phyloP scores from a whole-genome alignment of 2,113 vertebrate genomes.

The Phylloscopus trochiloides region DNA sequence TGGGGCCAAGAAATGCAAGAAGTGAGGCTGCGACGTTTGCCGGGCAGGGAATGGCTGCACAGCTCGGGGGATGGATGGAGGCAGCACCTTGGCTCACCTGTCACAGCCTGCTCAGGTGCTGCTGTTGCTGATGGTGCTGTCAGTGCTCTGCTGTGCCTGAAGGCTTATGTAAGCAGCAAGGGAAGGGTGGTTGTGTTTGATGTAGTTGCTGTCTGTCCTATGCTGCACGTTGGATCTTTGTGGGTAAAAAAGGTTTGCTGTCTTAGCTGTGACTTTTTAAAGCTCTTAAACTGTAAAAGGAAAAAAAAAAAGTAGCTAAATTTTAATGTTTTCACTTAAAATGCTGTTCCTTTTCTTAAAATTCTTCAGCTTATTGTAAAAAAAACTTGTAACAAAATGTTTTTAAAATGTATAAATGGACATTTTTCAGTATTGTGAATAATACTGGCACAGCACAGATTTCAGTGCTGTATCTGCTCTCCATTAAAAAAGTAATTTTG shows the following conservation, averaged over 20 bases:
- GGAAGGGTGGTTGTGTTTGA: too few relatives aligned
- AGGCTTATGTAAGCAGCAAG: neutral
- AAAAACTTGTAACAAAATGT: neutral
- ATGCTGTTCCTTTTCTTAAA: neutral
- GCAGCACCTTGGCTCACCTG: neutral
- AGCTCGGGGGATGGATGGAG: neutral
- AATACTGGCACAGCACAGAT: neutral
- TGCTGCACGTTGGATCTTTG: neutral
- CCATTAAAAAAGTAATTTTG: neutral
- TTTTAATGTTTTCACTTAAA: neutral
- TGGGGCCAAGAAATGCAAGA: neutral
- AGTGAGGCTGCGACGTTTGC: neutral
- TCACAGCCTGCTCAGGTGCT: neutral
- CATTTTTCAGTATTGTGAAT: neutral
- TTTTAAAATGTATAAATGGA: neutral
- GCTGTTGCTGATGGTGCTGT: neutral
- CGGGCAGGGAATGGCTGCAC: neutral
- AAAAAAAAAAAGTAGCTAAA: neutral
- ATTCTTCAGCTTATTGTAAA: neutral
- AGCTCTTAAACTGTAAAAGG: neutral
- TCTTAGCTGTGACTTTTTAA: neutral
- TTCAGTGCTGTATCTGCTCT: neutral
- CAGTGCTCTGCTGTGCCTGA: neutral
- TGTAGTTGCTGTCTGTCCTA: neutral
- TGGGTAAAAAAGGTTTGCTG: neutral